phyloP scores from a whole-genome alignment of 2,797 vertebrate genomes.

The Steatocranus sp. region DNA sequence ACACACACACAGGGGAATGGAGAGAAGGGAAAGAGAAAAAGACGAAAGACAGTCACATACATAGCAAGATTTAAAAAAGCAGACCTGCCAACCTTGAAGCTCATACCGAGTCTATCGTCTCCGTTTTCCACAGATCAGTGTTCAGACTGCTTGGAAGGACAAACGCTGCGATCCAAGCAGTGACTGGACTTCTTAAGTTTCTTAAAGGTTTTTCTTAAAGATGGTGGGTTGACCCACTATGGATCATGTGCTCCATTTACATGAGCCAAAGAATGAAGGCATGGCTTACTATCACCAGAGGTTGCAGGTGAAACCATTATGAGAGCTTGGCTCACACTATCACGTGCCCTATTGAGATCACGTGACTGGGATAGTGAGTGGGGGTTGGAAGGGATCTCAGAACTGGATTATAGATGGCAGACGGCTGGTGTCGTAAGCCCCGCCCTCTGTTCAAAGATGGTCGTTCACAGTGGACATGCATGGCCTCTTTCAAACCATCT shows the following conservation, averaged over 20 bases:
- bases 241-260: background rate
- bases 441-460: background rate
- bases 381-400: background rate
- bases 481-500: background rate
- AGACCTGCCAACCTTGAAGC: slow-evolving; percentile 52
- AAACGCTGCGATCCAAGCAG: background rate
- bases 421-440: background rate
- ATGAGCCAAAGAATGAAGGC: background rate
- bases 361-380: background rate
- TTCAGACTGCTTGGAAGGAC: background rate
- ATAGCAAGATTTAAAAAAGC: slow-evolving; percentile 56
- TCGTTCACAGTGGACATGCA: background rate
- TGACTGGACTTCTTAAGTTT: background rate
- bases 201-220: background rate
- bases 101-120: background rate
- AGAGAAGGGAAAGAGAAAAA: slow-evolving; percentile 66
- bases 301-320: background rate
- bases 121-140: background rate
- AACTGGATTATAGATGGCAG: background rate
- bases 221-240: background rate
- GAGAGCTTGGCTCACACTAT: background rate
- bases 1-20: slow-evolving; percentile 12
- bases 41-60: slow-evolving; percentile 73
- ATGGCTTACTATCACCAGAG: background rate
- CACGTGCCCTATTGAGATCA: background rate